Base-by-base conservation (phyloP, 1,140 invertebrate species). In the Araneus ventricosus region DNA sequence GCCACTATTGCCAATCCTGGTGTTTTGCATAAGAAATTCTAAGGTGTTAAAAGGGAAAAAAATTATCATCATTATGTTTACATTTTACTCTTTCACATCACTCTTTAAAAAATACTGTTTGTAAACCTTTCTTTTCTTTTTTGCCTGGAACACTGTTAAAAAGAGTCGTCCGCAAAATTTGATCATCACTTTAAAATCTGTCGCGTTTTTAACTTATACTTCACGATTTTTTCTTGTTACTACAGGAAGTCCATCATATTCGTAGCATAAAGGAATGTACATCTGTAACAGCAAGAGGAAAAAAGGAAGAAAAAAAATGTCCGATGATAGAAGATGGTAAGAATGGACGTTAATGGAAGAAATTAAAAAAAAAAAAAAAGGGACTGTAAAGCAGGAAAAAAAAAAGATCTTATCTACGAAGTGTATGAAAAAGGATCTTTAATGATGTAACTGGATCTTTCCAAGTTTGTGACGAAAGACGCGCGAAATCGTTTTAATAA, bases 401-500 rank as follows among this genome's bases (percentile, higher is more conserved):
- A n/a, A 52, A n/a, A 84, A 84, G 82, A 84, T 45, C 8, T 84
- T 52, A 84, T 52, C 82, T 52, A 8, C 5, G 45, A 27, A 67
- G 10, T 52, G 82, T 41, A n/a, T 14, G 17, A 57, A 84, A 39
- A 70, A 41, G n/a, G 63, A 45, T 39, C 41, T 75, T 70, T 88
- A 88, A 88, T 88, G 87, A 88, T 88, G 87, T 52, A 88, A 88
- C 87, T 63, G 17, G 87, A 88, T 88, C 61, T 41, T 41, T 52
- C 45, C 8, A 70, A 70, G 67, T 75, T 84, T 57, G 24, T 88
- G 87, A 88, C 63, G 87, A 75, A 88, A 88, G 87, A 88, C 24
- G 67, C 87, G 61, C 63, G 87, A 88, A 88, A 88, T 88, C 87
- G 87, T 88, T 88, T 88, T 88, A 88, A 88, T 88, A 88, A 88